Base-by-base conservation (phyloP, 2,888 invertebrate genomes). In the Gryllus longicercus region DNA sequence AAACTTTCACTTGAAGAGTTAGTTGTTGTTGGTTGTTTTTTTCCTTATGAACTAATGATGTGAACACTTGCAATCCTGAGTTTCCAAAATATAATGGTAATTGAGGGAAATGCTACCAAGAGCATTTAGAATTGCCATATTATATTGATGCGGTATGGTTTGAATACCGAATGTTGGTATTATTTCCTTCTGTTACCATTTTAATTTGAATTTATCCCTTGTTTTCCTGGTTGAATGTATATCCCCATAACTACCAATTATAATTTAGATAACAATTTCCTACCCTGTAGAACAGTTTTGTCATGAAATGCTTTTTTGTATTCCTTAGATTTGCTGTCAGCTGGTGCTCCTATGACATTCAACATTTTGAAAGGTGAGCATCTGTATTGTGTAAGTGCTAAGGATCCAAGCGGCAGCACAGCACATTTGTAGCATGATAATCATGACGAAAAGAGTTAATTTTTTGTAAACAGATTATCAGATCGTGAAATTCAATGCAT, bases 311-410 rank as follows among this genome's bases (percentile, higher is more conserved):
- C 80, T 82, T 78, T 80, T 79, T 80, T 82, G 80, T 80, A 80
- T 80, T 79, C 79, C 80, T 91, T 91, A 92, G 92, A 93, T 92
- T 88, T 90, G 89, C 92, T 93, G 93, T 91, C 92, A 89, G 92
- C 93, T 90, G 93, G 93, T 89, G 92, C 92, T 89, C 93, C 93
- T 89, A 92, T 93, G 91, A 93, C 93, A 90, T 94, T 93, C 93
- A 93, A 93, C 93, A 93, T 94, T 90, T 91, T 94, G 90, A 94
- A 93, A 94, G 94, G 94, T 94, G 93, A 93, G 84, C 75, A 80
- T 82, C 81, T 63, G n/a, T 18, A 63, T 18, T 78, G 50, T 51
- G 50, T 79, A 79, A 79, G 75, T 78, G 75, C 74, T 85, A 85
- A 63, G 63, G 63, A 18, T 63, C n/a, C 63, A 18, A 18, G 63